Evolutionary conservation across 92 coral and sea anemone genomes (phyloP), one percentile per base, ranked within the genome.

Genomic region (Plumapathes pennacea): DNA sequence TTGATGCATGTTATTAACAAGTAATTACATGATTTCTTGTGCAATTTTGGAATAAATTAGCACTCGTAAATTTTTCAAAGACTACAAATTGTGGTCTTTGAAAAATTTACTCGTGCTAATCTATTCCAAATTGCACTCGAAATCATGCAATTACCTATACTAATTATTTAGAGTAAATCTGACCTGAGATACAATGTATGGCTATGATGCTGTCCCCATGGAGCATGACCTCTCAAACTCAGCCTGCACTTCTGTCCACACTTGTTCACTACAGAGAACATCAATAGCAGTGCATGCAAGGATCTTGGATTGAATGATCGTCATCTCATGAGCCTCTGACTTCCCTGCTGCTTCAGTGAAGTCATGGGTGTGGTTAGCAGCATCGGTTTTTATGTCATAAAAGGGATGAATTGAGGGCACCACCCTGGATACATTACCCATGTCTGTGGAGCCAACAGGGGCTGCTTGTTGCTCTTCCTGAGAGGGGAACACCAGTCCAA

Each of bases 401-500:
- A 45, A 92, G 9, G 98, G 98, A 43, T 92, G 98, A 46, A 92
- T 92, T 17, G 98, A 76, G 3, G 98, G 98, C 54, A 84, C 88
- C 26, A 92, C 62, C 24, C 88, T 96, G 1, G 98, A 92, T 32
- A 92, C 98, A 69, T 92, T 92, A 8, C 98, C 98, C 98, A 92
- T 92, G 64, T 92, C 98, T 17, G 98, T 92, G 8, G 98, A 92
- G 11, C 98, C 98, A 41, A 89, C 76, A 7, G 88, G 65, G 2
- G 69, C 59, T 20, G 62, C 80, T 17, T 62, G 89, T 50, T 92
- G 98, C 45, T 92, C 82, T n/a, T 46, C 85, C 49, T 80, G 65
- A 5, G 98, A 62, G 27, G 78, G 71, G 46, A 83, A 88, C 9
- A 76, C 56, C 32, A 92, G 32, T 5, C 96, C 94, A 26, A 92